A percentile compares a stretch with the other conserved stretches of the same genome.
phyloP scores from a whole-genome alignment of 1,140 invertebrate genomes.

The Drosophila mojavensis region DNA sequence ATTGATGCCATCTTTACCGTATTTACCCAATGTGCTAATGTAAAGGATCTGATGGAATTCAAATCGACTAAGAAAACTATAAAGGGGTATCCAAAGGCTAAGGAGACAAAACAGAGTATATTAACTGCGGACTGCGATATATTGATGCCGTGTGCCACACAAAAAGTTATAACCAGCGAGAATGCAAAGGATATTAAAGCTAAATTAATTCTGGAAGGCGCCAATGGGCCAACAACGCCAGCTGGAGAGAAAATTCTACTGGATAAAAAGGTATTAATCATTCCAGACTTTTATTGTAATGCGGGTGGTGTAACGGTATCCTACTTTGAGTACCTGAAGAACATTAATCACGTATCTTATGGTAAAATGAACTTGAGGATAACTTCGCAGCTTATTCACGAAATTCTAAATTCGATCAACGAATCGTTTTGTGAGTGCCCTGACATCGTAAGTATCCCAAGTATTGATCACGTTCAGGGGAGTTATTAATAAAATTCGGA shows the following conservation, averaged over 20 bases:
- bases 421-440: constrained; percentile 39
- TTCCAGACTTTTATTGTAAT: constrained; percentile 94
- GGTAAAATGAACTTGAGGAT: constrained; percentile 90
- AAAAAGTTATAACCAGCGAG: constrained; percentile 91
- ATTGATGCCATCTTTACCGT: not conserved
- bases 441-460: constrained; percentile 32
- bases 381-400: constrained; percentile 54
- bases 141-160: constrained; percentile 92
- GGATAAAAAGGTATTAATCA: constrained; percentile 90
- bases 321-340: constrained; percentile 97
- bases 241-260: constrained; percentile 91
- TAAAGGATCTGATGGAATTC: constrained; percentile 57
- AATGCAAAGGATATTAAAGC: constrained; percentile 92
- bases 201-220: constrained; percentile 91
- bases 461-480: not conserved
- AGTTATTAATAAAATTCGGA: not conserved
- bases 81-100: constrained; percentile 90
- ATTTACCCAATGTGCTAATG: too few species aligned
- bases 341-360: constrained; percentile 95
- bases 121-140: constrained; percentile 93
- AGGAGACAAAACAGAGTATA: constrained; percentile 86
- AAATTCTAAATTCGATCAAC: constrained; percentile 69
- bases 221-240: constrained; percentile 95
- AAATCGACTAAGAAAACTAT: constrained; percentile 87
- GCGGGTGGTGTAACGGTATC: constrained; percentile 95